These are phyloP conservation scores for Microtus ochrogaster DNA, from an alignment of 2,113 vertebrate genomes.

Conservation along the genomic window DNA sequence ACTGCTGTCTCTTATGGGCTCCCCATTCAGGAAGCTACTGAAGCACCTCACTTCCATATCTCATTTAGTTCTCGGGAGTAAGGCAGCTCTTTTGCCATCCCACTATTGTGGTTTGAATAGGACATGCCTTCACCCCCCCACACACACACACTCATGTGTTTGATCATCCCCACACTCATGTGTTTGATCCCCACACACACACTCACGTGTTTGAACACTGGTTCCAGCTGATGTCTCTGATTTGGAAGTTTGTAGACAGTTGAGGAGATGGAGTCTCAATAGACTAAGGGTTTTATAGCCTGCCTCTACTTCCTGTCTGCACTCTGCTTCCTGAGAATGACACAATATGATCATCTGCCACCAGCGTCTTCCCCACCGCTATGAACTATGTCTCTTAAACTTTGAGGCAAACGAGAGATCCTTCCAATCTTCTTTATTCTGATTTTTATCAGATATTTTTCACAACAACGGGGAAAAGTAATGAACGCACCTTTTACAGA, in stretches of 20 bases:
- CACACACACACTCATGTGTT: not conserved
- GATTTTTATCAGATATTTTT: not conserved
- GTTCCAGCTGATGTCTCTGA: not conserved
- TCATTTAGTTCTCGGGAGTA: not conserved
- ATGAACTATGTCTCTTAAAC: not conserved
- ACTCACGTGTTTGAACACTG: not conserved
- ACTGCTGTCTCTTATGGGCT: not conserved
- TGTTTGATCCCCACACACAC: too few species aligned
- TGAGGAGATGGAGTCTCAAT: too few species aligned
- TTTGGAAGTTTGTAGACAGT: not conserved
- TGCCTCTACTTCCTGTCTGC: not conserved
- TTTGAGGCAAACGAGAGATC: not conserved
- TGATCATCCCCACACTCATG: not conserved
- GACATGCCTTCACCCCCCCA: too few species aligned
- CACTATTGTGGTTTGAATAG: not conserved
- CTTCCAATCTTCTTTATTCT: not conserved
- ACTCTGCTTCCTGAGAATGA: not conserved
- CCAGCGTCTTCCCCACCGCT: fast-evolving
- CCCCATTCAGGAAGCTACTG: not conserved
- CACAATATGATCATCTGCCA: not conserved
- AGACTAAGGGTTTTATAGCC: too few species aligned
- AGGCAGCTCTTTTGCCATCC: not conserved
- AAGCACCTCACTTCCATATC: not conserved
- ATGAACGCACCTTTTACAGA: not conserved
- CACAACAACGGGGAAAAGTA: not conserved